A percentile compares a stretch with the other conserved stretches of the same genome.
These are phyloP conservation scores for Cygnus olor DNA, from an alignment of 2,797 vertebrate genomes.

Conservation along the genomic window DNA sequence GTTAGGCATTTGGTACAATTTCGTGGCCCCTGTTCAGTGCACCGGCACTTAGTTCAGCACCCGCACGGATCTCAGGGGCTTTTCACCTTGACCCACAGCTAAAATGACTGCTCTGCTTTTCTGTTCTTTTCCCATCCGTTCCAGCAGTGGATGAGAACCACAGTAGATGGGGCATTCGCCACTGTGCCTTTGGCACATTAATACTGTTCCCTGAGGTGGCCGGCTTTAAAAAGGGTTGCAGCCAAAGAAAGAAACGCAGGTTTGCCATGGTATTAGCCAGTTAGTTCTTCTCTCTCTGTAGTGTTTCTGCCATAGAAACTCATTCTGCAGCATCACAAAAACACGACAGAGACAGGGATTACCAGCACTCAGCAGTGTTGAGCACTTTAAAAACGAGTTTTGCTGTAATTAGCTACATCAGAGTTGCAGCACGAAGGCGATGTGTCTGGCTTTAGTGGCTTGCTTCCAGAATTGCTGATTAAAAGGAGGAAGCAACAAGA, in stretches of 20 bases:
- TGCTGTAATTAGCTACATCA: slow-evolving; percentile 9
- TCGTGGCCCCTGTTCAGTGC: neutral
- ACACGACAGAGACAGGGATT: neutral
- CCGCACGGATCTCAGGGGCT: neutral
- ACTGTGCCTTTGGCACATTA: rapidly evolving
- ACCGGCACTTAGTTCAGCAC: neutral
- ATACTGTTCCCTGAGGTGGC: neutral
- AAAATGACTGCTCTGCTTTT: neutral
- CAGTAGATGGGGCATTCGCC: rapidly evolving
- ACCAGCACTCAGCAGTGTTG: neutral
- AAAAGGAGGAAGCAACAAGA: slow-evolving; percentile 41
- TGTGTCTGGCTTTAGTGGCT: neutral
- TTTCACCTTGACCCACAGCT: neutral
- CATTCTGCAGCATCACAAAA: slow-evolving; percentile 17
- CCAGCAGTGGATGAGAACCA: neutral
- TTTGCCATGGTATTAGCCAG: neutral
- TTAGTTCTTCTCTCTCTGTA: neutral
- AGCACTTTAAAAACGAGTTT: slow-evolving; percentile 38
- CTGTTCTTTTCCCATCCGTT: neutral
- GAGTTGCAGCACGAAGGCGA: neutral
- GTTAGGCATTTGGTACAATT: neutral
- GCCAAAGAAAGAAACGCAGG: neutral
- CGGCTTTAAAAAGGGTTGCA: neutral
- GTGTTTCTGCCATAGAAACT: neutral
- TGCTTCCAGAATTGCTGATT: slow-evolving; percentile 53